These are phyloP conservation scores for Zonitis immaculata DNA, from an alignment of 2,888 invertebrate genomes.

Conservation along the genomic window DNA sequence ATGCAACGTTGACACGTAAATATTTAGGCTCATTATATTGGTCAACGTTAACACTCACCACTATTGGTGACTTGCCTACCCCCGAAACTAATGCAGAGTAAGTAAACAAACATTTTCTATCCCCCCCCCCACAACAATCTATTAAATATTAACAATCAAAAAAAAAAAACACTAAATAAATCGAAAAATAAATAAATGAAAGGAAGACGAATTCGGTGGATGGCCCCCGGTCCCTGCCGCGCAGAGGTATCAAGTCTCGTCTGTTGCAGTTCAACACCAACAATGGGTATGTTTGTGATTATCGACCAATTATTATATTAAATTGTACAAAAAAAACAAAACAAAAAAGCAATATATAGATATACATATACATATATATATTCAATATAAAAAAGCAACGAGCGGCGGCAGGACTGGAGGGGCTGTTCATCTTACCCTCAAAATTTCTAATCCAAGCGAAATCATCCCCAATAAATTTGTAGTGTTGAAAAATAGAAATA, in stretches of 20 bases:
- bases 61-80: slow-evolving; percentile 92
- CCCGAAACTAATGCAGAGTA: slow-evolving; percentile 96
- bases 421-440: slow-evolving; percentile 38
- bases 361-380: too few relatives aligned
- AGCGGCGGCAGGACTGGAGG: slow-evolving; percentile 47
- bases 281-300: slow-evolving; percentile 70
- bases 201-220: slow-evolving; percentile 60
- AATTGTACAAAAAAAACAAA: too few relatives aligned
- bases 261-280: slow-evolving; percentile 86
- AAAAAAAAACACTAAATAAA: neutral
- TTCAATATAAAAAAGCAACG: too few relatives aligned
- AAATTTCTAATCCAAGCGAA: neutral
- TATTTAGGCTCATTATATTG: slow-evolving; percentile 94
- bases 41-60: slow-evolving; percentile 93
- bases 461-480: neutral
- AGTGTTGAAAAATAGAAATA: slow-evolving; percentile 3
- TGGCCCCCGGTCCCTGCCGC: slow-evolving; percentile 83
- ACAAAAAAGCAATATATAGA: too few relatives aligned
- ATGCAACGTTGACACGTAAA: slow-evolving; percentile 84
- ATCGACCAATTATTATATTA: too few relatives aligned
- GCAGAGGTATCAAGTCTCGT: slow-evolving; percentile 85
- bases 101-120: slow-evolving; percentile 51
- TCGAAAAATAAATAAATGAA: slow-evolving; percentile 9
- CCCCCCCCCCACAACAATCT: neutral
- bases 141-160: neutral